Percentiles rank a stretch among this genome's conserved stretches.
Conservation (phyloP, 2,797 vertebrate genomes). For the Triplophysa bombifrons region DNA sequence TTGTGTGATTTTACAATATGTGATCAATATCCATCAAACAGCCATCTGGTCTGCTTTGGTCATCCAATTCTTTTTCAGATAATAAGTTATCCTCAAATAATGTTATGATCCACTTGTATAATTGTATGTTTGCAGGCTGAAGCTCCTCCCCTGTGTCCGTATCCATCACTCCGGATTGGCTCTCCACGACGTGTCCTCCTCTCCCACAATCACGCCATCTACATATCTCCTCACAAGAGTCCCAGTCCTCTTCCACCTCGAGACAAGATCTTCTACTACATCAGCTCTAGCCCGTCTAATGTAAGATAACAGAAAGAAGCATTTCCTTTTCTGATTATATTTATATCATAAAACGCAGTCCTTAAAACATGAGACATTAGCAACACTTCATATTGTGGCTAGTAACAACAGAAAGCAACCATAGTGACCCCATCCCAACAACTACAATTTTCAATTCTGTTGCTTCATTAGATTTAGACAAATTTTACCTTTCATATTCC, state of each 20-base stretch:
- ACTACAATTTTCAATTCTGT: background rate
- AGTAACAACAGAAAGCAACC: background rate
- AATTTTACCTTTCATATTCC: background rate
- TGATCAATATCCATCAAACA: background rate
- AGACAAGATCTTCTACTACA: conserved; percentile 91
- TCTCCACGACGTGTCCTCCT: conserved; percentile 89
- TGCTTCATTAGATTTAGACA: background rate
- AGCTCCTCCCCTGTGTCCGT: conserved; percentile 85
- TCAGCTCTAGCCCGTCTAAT: conserved; percentile 90
- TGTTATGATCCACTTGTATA: background rate
- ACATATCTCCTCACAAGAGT: conserved; percentile 89
- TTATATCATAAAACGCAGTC: background rate
- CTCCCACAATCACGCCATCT: conserved; percentile 88
- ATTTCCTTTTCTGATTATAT: background rate
- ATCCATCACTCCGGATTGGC: conserved; percentile 80
- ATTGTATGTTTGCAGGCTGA: conserved; percentile 71
- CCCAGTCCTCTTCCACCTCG: conserved; percentile 73
- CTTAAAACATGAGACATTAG: background rate
- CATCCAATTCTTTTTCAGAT: background rate
- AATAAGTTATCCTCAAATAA: too few species aligned
- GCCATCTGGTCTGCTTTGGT: too few species aligned
- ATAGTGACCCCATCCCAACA: background rate
- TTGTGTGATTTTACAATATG: too few species aligned
- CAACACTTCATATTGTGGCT: background rate
- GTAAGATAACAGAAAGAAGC: conserved; percentile 69